These are phyloP conservation scores for Archilochus colubris DNA, from an alignment of 2,113 vertebrate genomes.

Conservation along the genomic window DNA sequence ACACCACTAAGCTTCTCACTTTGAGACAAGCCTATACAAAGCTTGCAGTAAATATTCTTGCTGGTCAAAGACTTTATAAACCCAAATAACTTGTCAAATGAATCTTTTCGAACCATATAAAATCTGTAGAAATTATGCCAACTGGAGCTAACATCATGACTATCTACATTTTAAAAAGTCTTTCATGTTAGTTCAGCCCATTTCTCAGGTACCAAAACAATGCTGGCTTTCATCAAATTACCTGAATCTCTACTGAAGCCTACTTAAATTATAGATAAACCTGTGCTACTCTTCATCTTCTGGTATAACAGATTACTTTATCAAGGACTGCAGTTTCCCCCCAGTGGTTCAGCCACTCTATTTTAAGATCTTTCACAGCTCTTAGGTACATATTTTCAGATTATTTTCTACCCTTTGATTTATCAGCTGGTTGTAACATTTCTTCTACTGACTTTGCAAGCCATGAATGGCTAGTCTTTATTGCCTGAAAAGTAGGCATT, in stretches of 20 bases:
- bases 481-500: neutral
- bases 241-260: neutral
- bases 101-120: neutral
- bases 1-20: neutral
- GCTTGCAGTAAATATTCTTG: neutral
- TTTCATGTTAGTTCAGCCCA: neutral
- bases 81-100: neutral
- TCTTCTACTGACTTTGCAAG: neutral
- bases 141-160: neutral
- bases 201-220: neutral
- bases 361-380: neutral
- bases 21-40: neutral
- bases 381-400: neutral
- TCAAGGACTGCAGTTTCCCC: neutral
- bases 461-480: neutral
- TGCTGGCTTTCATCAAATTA: neutral
- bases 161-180: neutral
- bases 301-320: neutral
- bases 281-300: neutral
- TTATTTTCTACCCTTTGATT: neutral
- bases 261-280: conserved; percentile 12
- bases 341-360: neutral
- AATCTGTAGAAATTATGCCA: neutral
- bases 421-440: neutral
- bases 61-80: neutral